Base-by-base conservation (phyloP, 2,113 vertebrate species). In the Microtus montanus region DNA sequence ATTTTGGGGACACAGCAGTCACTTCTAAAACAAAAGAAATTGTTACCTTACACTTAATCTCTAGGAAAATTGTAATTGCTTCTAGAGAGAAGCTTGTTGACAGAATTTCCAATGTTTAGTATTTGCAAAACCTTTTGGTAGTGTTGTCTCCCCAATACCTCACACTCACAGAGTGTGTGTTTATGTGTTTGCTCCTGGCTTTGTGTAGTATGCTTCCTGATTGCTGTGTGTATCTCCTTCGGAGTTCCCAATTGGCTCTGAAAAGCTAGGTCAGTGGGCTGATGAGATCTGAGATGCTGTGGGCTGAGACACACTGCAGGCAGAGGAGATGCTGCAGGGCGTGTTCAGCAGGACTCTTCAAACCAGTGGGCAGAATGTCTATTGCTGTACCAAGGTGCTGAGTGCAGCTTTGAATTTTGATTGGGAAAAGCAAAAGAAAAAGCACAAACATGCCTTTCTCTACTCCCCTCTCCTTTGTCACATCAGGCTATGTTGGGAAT, bases 221-320 rank as follows among this genome's bases (percentile, higher is more conserved):
- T 58, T 58, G 20, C n/a, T 8, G 9, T 22, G 8, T 38, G 9
- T 4, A 15, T 87, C 33, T 41, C 71, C 75, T 75, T n/a, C 20
- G 77, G 17, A 7, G 2, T 80, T 95, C 54, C 54, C 83, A 58
- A 3, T 61, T 41, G 22, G 85, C 74, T 87, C 10, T 74, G 74
- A 77, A 96, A 96, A 96, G 95, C 96, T 94, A 94, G 96, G 91
- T 94, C 93, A 95, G 94, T 96, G 70, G 84, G 44, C 87, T 95
- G 86, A 94, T 71, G 54, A 66, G 83, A 91, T 79, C 41, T 88
- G 87, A 66, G 52, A 38, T 35, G 78, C 52, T 82, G 5, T 0
- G 0, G 52, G 52, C 79, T 24, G 33, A 52, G 47, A 86, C 80
- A 88, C 13, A 75, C 61, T 96, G 70, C 90, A 88, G 75, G 7